Evolutionary conservation across 37 sponge, comb jelly and placozoan genomes (phyloP), one percentile per base, ranked within the genome.

Genomic region (Cladorhizidae sp.): DNA sequence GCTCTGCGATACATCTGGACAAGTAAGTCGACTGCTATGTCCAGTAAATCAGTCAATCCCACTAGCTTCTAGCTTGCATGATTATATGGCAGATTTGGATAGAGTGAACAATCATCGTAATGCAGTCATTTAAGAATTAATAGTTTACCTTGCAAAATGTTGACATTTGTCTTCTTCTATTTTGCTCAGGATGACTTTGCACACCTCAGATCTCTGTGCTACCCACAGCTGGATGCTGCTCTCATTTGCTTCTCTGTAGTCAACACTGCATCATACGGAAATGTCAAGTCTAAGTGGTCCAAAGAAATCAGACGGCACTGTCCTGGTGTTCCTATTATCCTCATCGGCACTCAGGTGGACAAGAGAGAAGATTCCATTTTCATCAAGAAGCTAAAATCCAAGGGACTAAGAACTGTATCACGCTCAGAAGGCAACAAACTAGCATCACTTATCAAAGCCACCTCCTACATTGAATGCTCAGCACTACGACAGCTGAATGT

Each of bases 1-100:
- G 36, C 74, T 87, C 63, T 92, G 92, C 57, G 92, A 92, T 55
- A 92, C 92, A 25, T 76, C 92, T 22, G 92, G 92, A 58, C 88
- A 81, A 82, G 88, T 87, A 73, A 38, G 87, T 49, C 3, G 7
- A 69, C 36, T 14, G n/a, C n/a, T n/a, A n/a, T n/a, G n/a, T n/a
- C n/a, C n/a, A n/a, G n/a, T n/a, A n/a, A n/a, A n/a, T n/a, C n/a
- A n/a, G n/a, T n/a, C n/a, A n/a, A n/a, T n/a, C n/a, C n/a, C n/a
- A n/a, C n/a, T n/a, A n/a, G n/a, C n/a, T n/a, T n/a, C n/a, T n/a
- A 57, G 29, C 26, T 28, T 72, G 45, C 3, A n/a, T n/a, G n/a
- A n/a, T n/a, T n/a, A n/a, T n/a, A n/a, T n/a, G n/a, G n/a, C n/a
- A n/a, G n/a, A n/a, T n/a, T n/a, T n/a, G n/a, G 14, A 71, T n/a